Evolutionary conservation across 2,888 invertebrate genomes (phyloP), one percentile per base, ranked within the genome.

Genomic region (Oligia latruncula): DNA sequence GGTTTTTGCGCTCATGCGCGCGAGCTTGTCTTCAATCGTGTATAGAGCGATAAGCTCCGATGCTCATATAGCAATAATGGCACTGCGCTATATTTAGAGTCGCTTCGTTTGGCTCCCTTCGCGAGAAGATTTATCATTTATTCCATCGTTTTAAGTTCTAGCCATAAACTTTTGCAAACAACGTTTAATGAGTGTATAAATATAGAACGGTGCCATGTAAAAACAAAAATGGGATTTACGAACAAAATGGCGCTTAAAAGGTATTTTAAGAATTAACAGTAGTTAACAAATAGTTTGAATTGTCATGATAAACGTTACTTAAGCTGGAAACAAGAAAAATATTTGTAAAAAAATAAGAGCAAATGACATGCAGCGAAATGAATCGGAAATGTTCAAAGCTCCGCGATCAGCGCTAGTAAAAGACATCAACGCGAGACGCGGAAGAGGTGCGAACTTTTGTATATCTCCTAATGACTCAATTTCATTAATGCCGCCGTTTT

Each of bases 11-110:
- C 92, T 90, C 91, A 90, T 90, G 90, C 90, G 90, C 90, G 90
- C 90, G 84, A 87, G 91, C 92, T 93, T 94, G 93, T 94, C 93
- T 94, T 93, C 93, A 92, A 93, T 94, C 93, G 92, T 92, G 94
- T 94, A 93, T 93, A 91, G 92, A 93, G 91, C 95, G 96, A 96
- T 95, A 95, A 93, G 96, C 95, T 96, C 90, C 92, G 93, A 90
- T 95, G 96, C 93, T 91, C 94, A 93, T 93, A 92, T 89, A 93
- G 91, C 91, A 93, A 93, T 93, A 93, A 94, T 93, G 89, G 90
- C 87, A 90, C 86, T 90, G 91, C 88, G 93, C 95, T 95, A 95
- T 95, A 95, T 96, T 95, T 94, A 95, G 95, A 93, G 92, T 86
- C 92, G 93, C 93, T 93, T 93, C 93, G 93, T 93, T 94, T 94